Conservation (phyloP, 2,113 vertebrate species). For the Poeciliopsis turrubarensis region DNA sequence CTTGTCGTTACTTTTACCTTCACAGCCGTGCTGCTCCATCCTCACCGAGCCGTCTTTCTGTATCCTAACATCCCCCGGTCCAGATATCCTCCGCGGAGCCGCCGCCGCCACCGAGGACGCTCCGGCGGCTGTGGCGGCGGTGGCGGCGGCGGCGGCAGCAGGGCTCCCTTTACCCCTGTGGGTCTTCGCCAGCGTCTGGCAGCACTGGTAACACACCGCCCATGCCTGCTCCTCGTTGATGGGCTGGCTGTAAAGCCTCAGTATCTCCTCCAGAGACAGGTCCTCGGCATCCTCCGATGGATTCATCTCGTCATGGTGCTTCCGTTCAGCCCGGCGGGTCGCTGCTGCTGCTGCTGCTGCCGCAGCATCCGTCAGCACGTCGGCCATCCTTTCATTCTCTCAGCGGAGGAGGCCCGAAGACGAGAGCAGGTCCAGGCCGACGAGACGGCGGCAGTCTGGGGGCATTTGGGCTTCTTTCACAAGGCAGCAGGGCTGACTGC, state of each 20-base stretch:
- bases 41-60: conserved; percentile 86
- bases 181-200: conserved; percentile 79
- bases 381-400: conserved; percentile 80
- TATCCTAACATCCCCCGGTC: conserved; percentile 83
- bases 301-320: conserved; percentile 55
- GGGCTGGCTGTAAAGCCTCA: conserved; percentile 91
- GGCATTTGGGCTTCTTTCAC: conserved; percentile 45
- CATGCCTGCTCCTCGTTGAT: conserved; percentile 98
- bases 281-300: conserved; percentile 68
- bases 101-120: conserved; percentile 24
- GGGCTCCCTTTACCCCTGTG: conserved; percentile 61
- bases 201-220: conserved; percentile 96
- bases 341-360: conserved; percentile 36
- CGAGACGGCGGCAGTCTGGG: conserved; percentile 12
- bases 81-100: conserved; percentile 54
- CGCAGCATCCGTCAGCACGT: conserved; percentile 68
- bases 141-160: conserved; percentile 51
- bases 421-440: conserved; percentile 31
- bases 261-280: conserved; percentile 88
- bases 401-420: conserved; percentile 54
- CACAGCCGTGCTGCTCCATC: conserved; percentile 52
- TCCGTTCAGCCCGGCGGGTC: conserved; percentile 52
- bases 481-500: not conserved
- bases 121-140: conserved; percentile 51
- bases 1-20: conserved; percentile 56